These are phyloP conservation scores for Neotoxoptera formosana DNA, from an alignment of 1,140 invertebrate species.

Conservation along the genomic window DNA sequence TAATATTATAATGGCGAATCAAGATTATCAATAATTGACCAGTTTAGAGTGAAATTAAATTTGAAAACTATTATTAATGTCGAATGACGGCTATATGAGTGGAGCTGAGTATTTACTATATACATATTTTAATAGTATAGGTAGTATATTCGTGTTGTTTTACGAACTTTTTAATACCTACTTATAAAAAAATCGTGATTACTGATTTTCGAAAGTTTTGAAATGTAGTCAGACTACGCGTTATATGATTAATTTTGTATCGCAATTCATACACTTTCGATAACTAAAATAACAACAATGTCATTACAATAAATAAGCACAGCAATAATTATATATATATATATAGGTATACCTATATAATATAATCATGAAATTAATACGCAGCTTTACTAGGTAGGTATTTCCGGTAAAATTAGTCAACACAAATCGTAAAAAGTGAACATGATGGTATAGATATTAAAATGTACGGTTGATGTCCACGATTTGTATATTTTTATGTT, in stretches of 20 bases:
- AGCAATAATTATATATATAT: too few species aligned
- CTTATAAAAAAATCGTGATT: background rate
- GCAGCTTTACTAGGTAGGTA: too few species aligned
- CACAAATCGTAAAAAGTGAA: background rate
- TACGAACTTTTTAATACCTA: background rate
- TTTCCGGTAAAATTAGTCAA: background rate
- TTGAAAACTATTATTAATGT: slow-evolving; percentile 8
- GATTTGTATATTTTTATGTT: too few species aligned
- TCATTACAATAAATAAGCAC: background rate
- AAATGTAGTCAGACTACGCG: background rate
- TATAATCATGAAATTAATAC: too few species aligned
- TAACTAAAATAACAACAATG: background rate
- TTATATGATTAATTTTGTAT: background rate
- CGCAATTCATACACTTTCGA: background rate
- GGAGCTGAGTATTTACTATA: background rate
- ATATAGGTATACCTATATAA: too few species aligned
- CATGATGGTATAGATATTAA: too few species aligned
- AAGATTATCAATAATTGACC: background rate
- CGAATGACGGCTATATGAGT: background rate
- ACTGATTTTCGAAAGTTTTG: background rate
- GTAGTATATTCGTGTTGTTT: background rate
- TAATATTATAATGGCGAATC: background rate
- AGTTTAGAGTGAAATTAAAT: background rate
- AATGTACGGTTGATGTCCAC: too few species aligned
- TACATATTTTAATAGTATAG: background rate